Percentiles rank a stretch among this genome's conserved stretches.
phyloP scores from a whole-genome alignment of 2,797 vertebrate genomes.

The Gymnoscopelus microlampas region DNA sequence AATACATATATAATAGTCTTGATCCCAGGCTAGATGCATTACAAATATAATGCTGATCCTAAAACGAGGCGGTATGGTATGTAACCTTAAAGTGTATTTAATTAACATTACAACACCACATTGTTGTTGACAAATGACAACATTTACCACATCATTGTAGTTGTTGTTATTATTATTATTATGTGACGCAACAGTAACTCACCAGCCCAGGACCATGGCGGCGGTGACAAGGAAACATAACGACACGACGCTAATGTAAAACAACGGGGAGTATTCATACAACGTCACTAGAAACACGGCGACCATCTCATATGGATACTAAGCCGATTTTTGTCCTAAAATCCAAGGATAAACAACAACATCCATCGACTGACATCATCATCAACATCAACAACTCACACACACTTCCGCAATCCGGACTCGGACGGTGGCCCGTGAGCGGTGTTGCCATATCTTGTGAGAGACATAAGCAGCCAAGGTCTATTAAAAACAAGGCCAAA shows the following conservation, averaged over 20 bases:
- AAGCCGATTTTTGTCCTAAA: neutral
- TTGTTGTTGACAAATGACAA: neutral
- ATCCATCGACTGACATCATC: constrained; percentile 23
- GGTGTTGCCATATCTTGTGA: too few relatives aligned
- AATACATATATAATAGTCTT: too few relatives aligned
- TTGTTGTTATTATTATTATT: too few relatives aligned
- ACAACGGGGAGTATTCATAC: constrained; percentile 92
- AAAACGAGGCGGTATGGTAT: neutral
- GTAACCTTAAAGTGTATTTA: neutral
- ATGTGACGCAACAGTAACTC: constrained; percentile 50
- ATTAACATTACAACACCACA: neutral
- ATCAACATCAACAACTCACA: constrained; percentile 9
- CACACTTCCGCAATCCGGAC: neutral
- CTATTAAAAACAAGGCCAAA: too few relatives aligned
- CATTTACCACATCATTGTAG: too few relatives aligned
- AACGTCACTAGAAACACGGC: constrained; percentile 88
- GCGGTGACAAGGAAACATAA: constrained; percentile 93
- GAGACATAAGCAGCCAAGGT: too few relatives aligned
- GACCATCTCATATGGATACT: constrained; percentile 78
- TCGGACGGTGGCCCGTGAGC: constrained; percentile 44
- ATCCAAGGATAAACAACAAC: neutral
- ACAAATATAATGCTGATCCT: too few relatives aligned
- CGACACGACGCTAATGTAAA: constrained; percentile 90
- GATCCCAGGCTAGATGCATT: too few relatives aligned
- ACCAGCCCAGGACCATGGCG: constrained; percentile 92